phyloP scores from a whole-genome alignment of 2,113 vertebrate genomes.

The Alligator sinensis region DNA sequence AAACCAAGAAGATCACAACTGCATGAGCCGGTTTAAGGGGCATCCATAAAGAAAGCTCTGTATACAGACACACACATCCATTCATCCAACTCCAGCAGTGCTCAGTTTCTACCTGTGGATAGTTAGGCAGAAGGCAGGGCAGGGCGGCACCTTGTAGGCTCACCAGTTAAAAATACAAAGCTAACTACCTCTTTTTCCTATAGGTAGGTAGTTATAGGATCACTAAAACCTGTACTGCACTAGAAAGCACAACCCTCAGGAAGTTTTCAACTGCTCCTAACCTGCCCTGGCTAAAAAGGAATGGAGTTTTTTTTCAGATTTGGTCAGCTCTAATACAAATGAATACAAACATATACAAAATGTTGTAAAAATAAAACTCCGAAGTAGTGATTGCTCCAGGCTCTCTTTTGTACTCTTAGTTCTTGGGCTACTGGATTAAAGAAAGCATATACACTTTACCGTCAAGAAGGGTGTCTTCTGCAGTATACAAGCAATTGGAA shows the following conservation, averaged over 20 bases:
- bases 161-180: not conserved
- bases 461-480: not conserved
- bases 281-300: rapidly evolving
- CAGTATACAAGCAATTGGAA: not conserved
- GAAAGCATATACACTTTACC: not conserved
- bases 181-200: not conserved
- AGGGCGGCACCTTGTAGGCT: no score
- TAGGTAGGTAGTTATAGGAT: not conserved
- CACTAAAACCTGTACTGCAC: not conserved
- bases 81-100: rapidly evolving
- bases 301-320: no score
- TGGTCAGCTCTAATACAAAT: not conserved
- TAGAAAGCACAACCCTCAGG: not conserved
- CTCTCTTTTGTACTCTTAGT: not conserved
- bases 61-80: not conserved
- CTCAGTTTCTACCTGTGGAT: not conserved
- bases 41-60: no score
- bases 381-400: not conserved
- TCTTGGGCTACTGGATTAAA: not conserved
- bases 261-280: not conserved
- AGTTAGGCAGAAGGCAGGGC: no score
- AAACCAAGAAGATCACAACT: not conserved
- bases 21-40: not conserved
- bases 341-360: rapidly evolving
- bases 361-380: not conserved